Base-by-base conservation (phyloP, 2,797 vertebrate species). In the Harpagifer antarcticus region DNA sequence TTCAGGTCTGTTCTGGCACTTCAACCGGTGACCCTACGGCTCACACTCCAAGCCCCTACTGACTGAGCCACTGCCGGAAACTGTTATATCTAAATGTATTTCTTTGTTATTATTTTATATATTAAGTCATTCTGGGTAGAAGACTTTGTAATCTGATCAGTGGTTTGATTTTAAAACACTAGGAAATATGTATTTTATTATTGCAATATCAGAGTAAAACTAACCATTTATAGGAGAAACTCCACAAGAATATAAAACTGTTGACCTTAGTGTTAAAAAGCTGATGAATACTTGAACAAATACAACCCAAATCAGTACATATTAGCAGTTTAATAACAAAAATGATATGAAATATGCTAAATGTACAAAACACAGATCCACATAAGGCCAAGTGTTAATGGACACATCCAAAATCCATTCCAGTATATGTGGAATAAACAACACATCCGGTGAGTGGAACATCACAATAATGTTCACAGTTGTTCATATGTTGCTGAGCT, bases 401-500 rank as follows among this genome's bases (percentile, higher is more conserved):
- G 62, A 2, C 45, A 48, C 37, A 43, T 59, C 12, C 13, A 72
- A 1, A 48, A 50, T 33, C 2, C n/a, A 49, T 62, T 13, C 52
- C n/a, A 14, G 17, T 12, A 45, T 47, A 53, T 47, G 50, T 9
- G n/a, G 11, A 43, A 54, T n/a, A 48, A 49, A 55, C 12, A 60
- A 13, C 5, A 10, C 1, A 14, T 37, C 4, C 58, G 40, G 5
- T 20, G 5, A 61, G 6, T 37, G 16, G 17, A 54, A 66, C 59
- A 49, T 14, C 9, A 6, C 15, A 64, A 20, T 2, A 2, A 57
- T 12, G 13, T 45, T 74, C 27, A 81, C 3, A 9, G 53, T 62
- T 61, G 60, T 71, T 68, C 9, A 64, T 89, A 94, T 58, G 92
- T 92, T 71, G 84, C 78, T 44, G 90, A 89, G 80, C 66, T 78